Conservation (phyloP, 2,888 invertebrate species). For the Cephus nigrinus region DNA sequence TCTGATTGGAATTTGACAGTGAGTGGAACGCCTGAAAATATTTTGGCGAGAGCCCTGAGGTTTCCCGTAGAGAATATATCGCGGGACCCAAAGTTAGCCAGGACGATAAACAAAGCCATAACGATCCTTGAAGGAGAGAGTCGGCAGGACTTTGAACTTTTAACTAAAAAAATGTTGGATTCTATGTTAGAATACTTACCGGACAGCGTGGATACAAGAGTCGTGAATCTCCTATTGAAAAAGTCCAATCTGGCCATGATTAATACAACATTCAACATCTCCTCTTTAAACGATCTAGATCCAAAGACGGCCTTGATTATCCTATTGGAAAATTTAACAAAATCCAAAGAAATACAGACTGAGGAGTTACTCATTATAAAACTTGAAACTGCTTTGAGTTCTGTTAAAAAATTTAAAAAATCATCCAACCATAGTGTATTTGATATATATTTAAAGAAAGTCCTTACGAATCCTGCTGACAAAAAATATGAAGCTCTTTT, state of each 20-base stretch:
- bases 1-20: conserved; percentile 17
- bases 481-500: conserved; percentile 15
- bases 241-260: conserved; percentile 12
- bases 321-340: too few species aligned
- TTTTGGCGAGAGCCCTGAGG: conserved; percentile 16
- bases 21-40: conserved; percentile 19
- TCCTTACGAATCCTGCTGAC: conserved; percentile 17
- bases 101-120: not conserved
- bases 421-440: too few species aligned
- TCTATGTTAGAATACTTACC: conserved; percentile 16
- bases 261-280: conserved; percentile 11
- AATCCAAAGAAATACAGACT: too few species aligned
- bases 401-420: too few species aligned
- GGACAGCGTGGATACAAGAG: conserved; percentile 7
- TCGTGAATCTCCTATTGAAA: conserved; percentile 14
- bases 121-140: conserved; percentile 5
- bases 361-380: too few species aligned
- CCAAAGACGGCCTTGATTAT: not conserved
- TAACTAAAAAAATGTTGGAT: conserved; percentile 14
- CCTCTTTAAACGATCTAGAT: not conserved
- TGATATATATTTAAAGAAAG: not conserved
- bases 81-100: not conserved
- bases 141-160: not conserved
- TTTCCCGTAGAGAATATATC: conserved; percentile 13
- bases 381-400: too few species aligned